phyloP scores from a whole-genome alignment of 2,113 vertebrate species.

The Zootoca vivipara region DNA sequence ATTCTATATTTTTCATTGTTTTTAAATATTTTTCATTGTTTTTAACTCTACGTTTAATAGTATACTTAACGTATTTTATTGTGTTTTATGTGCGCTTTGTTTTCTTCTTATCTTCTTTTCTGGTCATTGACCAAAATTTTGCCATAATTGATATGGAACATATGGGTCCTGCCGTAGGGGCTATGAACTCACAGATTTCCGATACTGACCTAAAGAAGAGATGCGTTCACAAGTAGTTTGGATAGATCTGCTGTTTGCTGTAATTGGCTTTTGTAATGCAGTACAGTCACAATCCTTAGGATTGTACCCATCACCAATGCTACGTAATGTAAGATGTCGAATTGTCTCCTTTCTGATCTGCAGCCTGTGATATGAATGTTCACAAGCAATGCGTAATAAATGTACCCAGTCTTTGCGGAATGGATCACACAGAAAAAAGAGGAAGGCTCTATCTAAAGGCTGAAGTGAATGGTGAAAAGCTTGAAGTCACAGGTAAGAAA shows the following conservation, averaged over 20 bases:
- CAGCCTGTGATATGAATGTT: conserved; percentile 98
- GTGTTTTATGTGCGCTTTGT: no score
- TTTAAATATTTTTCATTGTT: no score
- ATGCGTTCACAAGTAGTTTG: background rate
- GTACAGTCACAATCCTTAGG: conserved; percentile 20
- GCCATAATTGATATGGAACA: background rate
- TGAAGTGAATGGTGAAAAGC: conserved; percentile 87
- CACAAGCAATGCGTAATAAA: conserved; percentile 97
- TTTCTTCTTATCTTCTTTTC: no score
- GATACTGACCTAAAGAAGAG: background rate
- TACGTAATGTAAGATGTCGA: conserved; percentile 3
- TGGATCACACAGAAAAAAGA: conserved; percentile 94
- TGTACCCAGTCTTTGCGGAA: conserved; percentile 95
- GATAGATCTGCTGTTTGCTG: background rate
- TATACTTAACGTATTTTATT: no score
- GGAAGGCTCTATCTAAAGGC: conserved; percentile 94
- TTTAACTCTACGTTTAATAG: no score
- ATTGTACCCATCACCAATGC: background rate
- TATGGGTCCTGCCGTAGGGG: background rate
- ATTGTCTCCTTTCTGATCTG: conserved; percentile 24
- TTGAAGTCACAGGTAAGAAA: conserved; percentile 89
- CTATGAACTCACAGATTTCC: background rate
- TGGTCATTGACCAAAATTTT: background rate
- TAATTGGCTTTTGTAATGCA: background rate
- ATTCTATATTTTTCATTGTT: no score